A percentile compares a stretch with the other conserved stretches of the same genome.
These are phyloP conservation scores for Aulostomus chinensis DNA, from an alignment of 2,797 vertebrate species.

Conservation along the genomic window DNA sequence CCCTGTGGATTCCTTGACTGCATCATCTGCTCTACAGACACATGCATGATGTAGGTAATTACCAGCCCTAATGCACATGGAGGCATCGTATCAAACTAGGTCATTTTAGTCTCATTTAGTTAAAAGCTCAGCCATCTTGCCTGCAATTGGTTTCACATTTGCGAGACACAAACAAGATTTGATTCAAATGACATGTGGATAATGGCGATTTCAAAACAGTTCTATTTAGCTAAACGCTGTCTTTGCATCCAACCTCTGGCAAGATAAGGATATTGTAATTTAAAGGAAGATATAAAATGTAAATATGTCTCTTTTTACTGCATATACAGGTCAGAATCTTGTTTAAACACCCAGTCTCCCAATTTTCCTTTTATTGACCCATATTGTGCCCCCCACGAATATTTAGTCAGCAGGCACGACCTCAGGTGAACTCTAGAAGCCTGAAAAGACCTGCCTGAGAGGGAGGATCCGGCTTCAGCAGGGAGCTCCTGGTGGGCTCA, in stretches of 20 bases:
- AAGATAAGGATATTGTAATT: background rate
- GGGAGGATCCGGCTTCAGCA: slow-evolving; percentile 27
- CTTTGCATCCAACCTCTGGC: background rate
- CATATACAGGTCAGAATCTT: slow-evolving; percentile 35
- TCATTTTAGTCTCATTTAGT: slow-evolving; percentile 26
- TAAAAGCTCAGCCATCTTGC: slow-evolving; percentile 8
- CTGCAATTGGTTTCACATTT: slow-evolving; percentile 8
- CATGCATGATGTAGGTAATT: slow-evolving; percentile 47
- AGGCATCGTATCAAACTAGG: slow-evolving; percentile 38
- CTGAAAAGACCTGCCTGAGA: slow-evolving; percentile 44
- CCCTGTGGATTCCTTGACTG: slow-evolving; percentile 60
- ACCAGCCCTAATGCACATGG: slow-evolving; percentile 51
- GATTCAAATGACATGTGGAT: slow-evolving; percentile 1
- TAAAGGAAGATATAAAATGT: no score
- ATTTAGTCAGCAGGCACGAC: slow-evolving; percentile 55
- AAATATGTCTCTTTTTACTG: slow-evolving; percentile 9
- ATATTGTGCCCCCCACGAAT: slow-evolving; percentile 45
- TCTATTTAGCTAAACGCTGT: background rate
- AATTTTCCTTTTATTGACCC: slow-evolving; percentile 56
- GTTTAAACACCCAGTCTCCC: slow-evolving; percentile 41
- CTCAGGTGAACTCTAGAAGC: slow-evolving; percentile 60
- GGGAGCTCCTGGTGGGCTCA: slow-evolving; percentile 53
- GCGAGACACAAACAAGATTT: slow-evolving; percentile 1
- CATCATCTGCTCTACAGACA: slow-evolving; percentile 64
- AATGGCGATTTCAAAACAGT: background rate